Base-by-base conservation (phyloP, 2,797 vertebrate genomes). In the Alca torda region DNA sequence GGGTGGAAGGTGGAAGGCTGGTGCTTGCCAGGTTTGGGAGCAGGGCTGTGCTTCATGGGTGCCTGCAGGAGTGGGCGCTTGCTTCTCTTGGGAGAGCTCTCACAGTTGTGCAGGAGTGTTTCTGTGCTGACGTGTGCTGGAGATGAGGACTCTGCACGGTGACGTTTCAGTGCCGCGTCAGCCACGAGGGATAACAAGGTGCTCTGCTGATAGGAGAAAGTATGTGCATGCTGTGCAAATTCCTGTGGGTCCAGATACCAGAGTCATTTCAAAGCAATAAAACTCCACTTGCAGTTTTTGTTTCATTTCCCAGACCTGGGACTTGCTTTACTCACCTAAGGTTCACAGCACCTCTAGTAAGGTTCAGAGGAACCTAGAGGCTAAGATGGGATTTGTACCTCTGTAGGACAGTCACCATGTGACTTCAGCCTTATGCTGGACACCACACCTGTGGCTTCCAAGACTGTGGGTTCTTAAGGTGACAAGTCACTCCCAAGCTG, bases 191-290 rank as follows among this genome's bases (percentile, higher is more conserved):
- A 39, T 79, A 39, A 48, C 0, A 2, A 93, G 41, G 56, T 69
- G 54, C 74, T 95, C 39, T 73, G 77, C 70, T 89, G 94, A 92
- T n/a, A 94, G 37, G 39, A 87, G 69, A 78, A 90, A 64, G 37
- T 50, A 13, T 3, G 16, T 53, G 67, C 21, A 4, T 43, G 31
- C 48, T 77, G 48, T 91, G 77, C 72, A 87, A 35, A 91, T 87
- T 95, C 88, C 74, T 76, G 30, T 69, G 26, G 23, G 69, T 89
- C 59, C 67, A 59, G 53, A 72, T 85, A 78, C 25, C 50, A 65
- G 37, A 51, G 59, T 33, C 2, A 8, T 64, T 90, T 67, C 56
- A 68, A 75, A 72, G 46, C 90, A 89, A 69, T 94, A 83, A 81
- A 94, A 84, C 78, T 79, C 51, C 28, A 45, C 76, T 91, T 91